phyloP scores from a whole-genome alignment of 1,140 invertebrate genomes.

The Maniola jurtina region DNA sequence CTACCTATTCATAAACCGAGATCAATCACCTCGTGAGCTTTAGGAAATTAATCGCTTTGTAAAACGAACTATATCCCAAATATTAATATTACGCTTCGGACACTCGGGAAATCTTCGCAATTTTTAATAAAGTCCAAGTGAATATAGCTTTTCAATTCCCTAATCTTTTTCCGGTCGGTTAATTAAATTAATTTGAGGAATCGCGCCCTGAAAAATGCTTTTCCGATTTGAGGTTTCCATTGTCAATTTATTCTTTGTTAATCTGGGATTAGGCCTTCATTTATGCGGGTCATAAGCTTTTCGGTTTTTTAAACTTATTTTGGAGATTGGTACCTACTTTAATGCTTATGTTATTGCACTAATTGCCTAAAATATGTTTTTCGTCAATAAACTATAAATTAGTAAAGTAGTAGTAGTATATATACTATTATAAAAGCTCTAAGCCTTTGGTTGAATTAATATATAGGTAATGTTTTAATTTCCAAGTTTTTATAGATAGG shows the following conservation, averaged over 20 bases:
- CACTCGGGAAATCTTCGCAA: slow-evolving; percentile 17
- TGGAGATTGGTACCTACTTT: too few species aligned
- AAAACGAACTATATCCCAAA: not conserved
- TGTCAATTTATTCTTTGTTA: slow-evolving; percentile 10
- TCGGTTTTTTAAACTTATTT: not conserved
- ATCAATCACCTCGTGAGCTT: not conserved
- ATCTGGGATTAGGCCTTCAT: slow-evolving; percentile 6
- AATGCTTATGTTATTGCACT: too few species aligned
- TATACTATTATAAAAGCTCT: too few species aligned
- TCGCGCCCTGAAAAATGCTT: slow-evolving; percentile 9
- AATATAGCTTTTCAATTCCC: slow-evolving; percentile 9
- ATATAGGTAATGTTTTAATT: too few species aligned
- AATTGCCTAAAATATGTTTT: too few species aligned
- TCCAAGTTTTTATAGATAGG: too few species aligned
- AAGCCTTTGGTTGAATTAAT: too few species aligned
- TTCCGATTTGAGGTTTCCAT: slow-evolving; percentile 8
- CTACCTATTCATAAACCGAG: not conserved
- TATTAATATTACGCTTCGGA: not conserved
- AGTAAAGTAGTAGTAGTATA: too few species aligned
- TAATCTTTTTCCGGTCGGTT: slow-evolving; percentile 15
- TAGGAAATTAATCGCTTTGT: slow-evolving; percentile 7
- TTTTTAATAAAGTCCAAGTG: slow-evolving; percentile 12
- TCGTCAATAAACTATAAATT: too few species aligned
- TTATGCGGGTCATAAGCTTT: not conserved
- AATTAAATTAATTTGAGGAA: slow-evolving; percentile 16